Conservation (phyloP, 2,888 invertebrate genomes). For the Phortica magna region DNA sequence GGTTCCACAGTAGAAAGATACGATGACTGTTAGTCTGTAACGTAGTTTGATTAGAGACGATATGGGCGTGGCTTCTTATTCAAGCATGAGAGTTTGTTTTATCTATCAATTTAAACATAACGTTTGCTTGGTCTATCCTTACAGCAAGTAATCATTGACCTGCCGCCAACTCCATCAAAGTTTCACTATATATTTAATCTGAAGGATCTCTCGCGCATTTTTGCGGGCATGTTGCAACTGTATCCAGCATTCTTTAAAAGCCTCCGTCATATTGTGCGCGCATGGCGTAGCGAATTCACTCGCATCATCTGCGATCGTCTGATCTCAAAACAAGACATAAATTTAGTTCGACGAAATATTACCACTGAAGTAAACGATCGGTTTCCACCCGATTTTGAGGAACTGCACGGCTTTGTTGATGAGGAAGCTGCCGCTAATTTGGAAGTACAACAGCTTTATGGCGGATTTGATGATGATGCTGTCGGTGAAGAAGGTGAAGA, state of each 20-base stretch:
- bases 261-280: constrained; percentile 85
- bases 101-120: too few species aligned
- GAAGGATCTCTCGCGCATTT: constrained; percentile 91
- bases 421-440: constrained; percentile 57
- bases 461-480: constrained; percentile 47
- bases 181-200: constrained; percentile 97
- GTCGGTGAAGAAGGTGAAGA: constrained; percentile 46
- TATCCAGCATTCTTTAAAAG: constrained; percentile 85
- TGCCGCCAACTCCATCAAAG: constrained; percentile 94
- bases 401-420: constrained; percentile 66
- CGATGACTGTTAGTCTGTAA: too few species aligned
- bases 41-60: too few species aligned
- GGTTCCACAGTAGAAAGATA: too few species aligned
- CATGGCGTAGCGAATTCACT: constrained; percentile 94
- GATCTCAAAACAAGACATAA: constrained; percentile 85
- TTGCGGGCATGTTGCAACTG: constrained; percentile 88
- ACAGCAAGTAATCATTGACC: constrained; percentile 84
- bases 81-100: too few species aligned
- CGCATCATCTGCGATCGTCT: constrained; percentile 93
- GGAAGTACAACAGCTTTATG: constrained; percentile 57
- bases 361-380: constrained; percentile 81
- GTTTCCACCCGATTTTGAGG: constrained; percentile 69
- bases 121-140: constrained; percentile 34
- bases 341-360: constrained; percentile 82
- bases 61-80: too few species aligned